Base-by-base conservation (phyloP, 2,113 vertebrate genomes). In the Cottus gobio region DNA sequence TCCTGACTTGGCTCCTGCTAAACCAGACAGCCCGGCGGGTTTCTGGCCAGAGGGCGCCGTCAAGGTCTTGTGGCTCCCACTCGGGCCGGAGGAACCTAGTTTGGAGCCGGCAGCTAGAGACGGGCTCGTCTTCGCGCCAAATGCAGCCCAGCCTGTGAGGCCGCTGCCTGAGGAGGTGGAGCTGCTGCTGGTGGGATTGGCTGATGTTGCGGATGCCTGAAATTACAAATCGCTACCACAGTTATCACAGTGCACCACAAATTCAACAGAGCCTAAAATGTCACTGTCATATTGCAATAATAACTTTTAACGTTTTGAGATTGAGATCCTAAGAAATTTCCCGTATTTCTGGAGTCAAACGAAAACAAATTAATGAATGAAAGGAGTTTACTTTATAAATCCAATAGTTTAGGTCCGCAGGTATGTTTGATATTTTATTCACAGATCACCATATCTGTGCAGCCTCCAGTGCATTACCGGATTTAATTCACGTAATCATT, bases 71-170 rank as follows among this genome's bases (percentile, higher is more conserved):
- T 92, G 96, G 48, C 94, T 84, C 68, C 88, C 77, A 0, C 93
- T 96, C 65, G 95, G 94, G 11, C 94, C 86, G 3, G 96, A 85
- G 13, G 96, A 93, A 85, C 95, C 95, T 73, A 97, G 83, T 91
- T 99, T 99, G 84, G 96, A 81, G 83, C 94, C 91, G 30, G 96
- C 93, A 1, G 96, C 94, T 50, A 94, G 93, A 30, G 97, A 91
- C 71, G 97, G 92, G 46, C 93, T 95, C 2, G 96, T 97, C 93
- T 99, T 99, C 89, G 97, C 97, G 48, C 95, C 97, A 86, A 99
- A 99, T 10, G 98, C 98, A 54, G 98, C 98, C 98, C 98, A 99
- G 65, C 97, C 98, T 7, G 96, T 98, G 42, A 99, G 96, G 71
- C 96, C 98, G 69, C 96, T 97, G 46, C 95, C 93, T 42, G 95